These are phyloP conservation scores for Corydoras sp. DNA, from an alignment of 2,113 vertebrate species.

Conservation along the genomic window DNA sequence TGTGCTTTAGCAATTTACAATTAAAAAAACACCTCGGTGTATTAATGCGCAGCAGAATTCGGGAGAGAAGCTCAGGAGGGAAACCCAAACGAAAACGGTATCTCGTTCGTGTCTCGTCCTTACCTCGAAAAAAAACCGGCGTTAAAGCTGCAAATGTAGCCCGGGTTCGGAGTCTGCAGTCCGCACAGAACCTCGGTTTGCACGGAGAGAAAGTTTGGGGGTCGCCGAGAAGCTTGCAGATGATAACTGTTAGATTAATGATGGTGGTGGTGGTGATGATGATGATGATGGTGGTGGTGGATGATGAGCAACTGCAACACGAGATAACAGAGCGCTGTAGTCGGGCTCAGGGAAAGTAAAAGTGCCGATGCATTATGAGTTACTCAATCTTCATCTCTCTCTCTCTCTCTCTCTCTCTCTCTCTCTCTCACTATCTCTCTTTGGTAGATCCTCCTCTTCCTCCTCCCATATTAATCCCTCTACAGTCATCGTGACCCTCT, in stretches of 20 bases:
- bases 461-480: neutral
- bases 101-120: no score
- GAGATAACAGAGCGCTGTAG: neutral
- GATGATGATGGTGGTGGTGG: conserved; percentile 1
- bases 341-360: neutral
- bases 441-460: conserved; percentile 1
- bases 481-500: neutral
- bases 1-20: no score
- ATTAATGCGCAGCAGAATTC: no score
- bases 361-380: neutral
- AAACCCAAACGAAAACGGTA: no score
- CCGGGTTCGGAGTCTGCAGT: no score
- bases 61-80: no score
- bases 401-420: neutral
- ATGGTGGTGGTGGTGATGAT: neutral
- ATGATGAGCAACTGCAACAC: neutral
- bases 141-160: no score
- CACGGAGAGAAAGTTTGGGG: neutral
- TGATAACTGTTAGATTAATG: neutral
- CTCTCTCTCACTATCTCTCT: neutral
- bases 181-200: no score
- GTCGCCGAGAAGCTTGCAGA: neutral
- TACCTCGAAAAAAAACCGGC: no score
- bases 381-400: conserved; percentile 9
- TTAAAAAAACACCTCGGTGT: no score